Conservation (phyloP, 2,888 invertebrate species). For the Melanostoma scalare region DNA sequence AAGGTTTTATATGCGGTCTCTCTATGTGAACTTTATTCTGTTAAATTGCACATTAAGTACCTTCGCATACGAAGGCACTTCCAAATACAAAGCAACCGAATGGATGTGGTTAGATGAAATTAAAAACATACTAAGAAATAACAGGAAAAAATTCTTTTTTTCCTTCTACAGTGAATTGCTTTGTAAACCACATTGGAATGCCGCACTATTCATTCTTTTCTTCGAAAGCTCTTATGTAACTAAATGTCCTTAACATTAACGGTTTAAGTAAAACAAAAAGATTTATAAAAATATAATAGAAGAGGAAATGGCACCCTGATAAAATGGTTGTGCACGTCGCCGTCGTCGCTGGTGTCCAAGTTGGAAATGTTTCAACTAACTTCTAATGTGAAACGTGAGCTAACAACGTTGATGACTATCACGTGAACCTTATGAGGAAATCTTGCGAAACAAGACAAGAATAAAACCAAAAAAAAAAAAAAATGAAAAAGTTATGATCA, state of each 20-base stretch:
- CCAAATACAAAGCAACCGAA: conserved; percentile 6
- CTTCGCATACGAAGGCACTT: not conserved
- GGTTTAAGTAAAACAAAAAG: conserved; percentile 38
- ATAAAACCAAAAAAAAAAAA: not conserved
- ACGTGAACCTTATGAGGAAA: conserved; percentile 36
- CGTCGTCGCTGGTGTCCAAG: conserved; percentile 55
- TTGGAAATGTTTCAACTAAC: conserved; percentile 50
- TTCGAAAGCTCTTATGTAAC: conserved; percentile 43
- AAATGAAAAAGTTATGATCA: conserved; percentile 23
- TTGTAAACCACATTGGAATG: conserved; percentile 38
- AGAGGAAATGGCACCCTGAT: conserved; percentile 25
- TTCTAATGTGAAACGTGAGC: conserved; percentile 62
- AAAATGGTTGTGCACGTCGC: conserved; percentile 57
- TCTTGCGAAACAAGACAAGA: conserved; percentile 15
- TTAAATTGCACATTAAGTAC: not conserved
- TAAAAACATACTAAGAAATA: conserved; percentile 1
- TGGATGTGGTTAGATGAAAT: conserved; percentile 33
- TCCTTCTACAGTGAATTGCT: conserved; percentile 13
- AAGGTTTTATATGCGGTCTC: not conserved
- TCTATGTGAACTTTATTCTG: not conserved
- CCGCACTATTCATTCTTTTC: conserved; percentile 8
- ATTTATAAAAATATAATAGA: not conserved
- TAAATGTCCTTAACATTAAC: conserved; percentile 36
- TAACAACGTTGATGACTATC: conserved; percentile 55
- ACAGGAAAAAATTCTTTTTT: too few species aligned